Conservation (phyloP, 1,140 invertebrate species). For the Atta cephalotes region DNA sequence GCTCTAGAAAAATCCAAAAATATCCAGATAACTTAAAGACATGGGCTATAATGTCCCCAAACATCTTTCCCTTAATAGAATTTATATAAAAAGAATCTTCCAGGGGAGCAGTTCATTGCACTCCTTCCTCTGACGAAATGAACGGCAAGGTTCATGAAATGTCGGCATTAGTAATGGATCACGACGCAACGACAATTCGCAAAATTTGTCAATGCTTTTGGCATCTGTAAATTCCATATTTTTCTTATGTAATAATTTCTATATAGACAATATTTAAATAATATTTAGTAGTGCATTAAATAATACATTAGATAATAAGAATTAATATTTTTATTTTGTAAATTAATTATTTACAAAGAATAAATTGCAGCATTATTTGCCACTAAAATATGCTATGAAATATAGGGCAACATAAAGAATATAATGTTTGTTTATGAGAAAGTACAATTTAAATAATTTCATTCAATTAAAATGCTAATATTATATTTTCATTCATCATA, state of each 20-base stretch:
- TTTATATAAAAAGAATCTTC: too few relatives aligned
- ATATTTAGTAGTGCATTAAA: not conserved
- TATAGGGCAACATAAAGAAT: constrained; percentile 3
- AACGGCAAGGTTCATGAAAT: too few relatives aligned
- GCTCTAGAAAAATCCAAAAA: too few relatives aligned
- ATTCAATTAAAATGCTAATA: not conserved
- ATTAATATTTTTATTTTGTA: not conserved
- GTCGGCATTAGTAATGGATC: too few relatives aligned
- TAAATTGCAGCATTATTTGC: constrained; percentile 18
- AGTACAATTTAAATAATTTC: constrained; percentile 15
- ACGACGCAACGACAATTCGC: too few relatives aligned
- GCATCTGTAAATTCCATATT: not conserved
- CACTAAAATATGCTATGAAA: not conserved
- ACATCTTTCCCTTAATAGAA: too few relatives aligned
- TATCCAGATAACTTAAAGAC: too few relatives aligned
- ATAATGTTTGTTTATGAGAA: not conserved
- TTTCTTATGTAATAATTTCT: constrained; percentile 22
- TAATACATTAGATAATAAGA: constrained; percentile 3
- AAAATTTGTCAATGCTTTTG: too few relatives aligned
- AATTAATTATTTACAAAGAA: constrained; percentile 14
- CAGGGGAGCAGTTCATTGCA: too few relatives aligned
- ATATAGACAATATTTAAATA: not conserved
- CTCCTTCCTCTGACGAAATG: too few relatives aligned
- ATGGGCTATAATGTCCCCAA: too few relatives aligned
- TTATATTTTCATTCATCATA: constrained; percentile 2